Conservation (phyloP, 2,797 vertebrate species). For the Schizothorax lantsangensis region DNA sequence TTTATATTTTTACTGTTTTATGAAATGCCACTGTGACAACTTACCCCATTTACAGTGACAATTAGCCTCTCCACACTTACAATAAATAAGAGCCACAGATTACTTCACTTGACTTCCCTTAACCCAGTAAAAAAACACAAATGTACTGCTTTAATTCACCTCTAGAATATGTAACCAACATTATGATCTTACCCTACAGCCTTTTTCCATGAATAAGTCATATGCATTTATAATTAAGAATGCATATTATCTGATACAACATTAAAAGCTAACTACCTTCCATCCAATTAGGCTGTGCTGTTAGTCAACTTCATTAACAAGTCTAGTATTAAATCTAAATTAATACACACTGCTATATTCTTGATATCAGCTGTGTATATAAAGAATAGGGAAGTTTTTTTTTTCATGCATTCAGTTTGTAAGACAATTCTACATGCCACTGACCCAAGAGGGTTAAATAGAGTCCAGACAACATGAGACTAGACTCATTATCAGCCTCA, state of each 20-base stretch:
- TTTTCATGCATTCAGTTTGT: constrained; percentile 60
- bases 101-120: neutral
- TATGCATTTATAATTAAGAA: neutral
- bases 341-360: constrained; percentile 32
- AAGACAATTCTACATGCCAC: constrained; percentile 71
- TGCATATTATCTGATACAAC: neutral
- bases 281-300: neutral
- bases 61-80: neutral
- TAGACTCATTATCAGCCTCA: constrained; percentile 73
- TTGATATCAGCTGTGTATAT: constrained; percentile 28
- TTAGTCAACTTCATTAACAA: constrained; percentile 5
- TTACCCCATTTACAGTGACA: neutral
- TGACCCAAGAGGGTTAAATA: constrained; percentile 75
- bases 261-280: neutral
- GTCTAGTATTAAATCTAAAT: neutral
- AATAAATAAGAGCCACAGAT: neutral
- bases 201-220: neutral
- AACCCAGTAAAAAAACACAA: neutral
- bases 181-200: neutral
- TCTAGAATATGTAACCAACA: neutral
- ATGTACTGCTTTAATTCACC: neutral
- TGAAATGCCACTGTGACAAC: neutral
- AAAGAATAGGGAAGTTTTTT: constrained; percentile 55
- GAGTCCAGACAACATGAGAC: constrained; percentile 78
- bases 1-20: neutral